These are phyloP conservation scores for Encarsia formosa DNA, from an alignment of 2,888 invertebrate genomes.

Conservation along the genomic window DNA sequence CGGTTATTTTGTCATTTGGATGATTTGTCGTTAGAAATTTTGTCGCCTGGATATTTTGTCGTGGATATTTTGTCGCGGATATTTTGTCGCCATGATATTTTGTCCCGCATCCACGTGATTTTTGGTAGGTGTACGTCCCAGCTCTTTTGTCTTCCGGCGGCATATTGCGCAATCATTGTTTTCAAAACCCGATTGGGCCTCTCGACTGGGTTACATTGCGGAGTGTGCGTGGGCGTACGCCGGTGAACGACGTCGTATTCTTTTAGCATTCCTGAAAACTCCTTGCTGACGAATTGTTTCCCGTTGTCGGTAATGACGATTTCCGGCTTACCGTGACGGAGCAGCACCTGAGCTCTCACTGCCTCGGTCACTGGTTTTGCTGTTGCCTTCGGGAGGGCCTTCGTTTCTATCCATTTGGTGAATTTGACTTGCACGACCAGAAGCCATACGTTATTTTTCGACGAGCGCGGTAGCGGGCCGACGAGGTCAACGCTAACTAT, in stretches of 20 bases:
- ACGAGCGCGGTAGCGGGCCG: slow-evolving; percentile 28
- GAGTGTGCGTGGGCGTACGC: not conserved
- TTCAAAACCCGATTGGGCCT: not conserved
- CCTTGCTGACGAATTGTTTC: slow-evolving; percentile 26
- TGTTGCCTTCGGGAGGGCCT: slow-evolving; percentile 27
- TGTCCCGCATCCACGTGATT: too few species aligned
- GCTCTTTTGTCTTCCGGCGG: too few species aligned
- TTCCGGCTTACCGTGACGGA: slow-evolving; percentile 28
- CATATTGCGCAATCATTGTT: too few species aligned
- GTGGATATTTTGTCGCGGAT: too few species aligned
- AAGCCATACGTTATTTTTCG: slow-evolving; percentile 21
- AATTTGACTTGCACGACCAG: slow-evolving; percentile 32
- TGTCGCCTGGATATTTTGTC: too few species aligned
- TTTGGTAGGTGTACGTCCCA: too few species aligned
- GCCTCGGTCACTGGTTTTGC: slow-evolving; percentile 18
- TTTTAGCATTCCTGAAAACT: not conserved
- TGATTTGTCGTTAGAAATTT: too few species aligned
- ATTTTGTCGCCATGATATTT: too few species aligned
- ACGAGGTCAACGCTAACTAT: slow-evolving; percentile 28
- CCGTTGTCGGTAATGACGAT: slow-evolving; percentile 32
- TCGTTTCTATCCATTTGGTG: slow-evolving; percentile 25
- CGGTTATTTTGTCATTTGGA: too few species aligned
- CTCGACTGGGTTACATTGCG: not conserved
- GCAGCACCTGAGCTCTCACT: slow-evolving; percentile 25
- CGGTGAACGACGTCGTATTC: not conserved